Conservation (phyloP, 2,113 vertebrate genomes). For the Podilymbus podiceps region DNA sequence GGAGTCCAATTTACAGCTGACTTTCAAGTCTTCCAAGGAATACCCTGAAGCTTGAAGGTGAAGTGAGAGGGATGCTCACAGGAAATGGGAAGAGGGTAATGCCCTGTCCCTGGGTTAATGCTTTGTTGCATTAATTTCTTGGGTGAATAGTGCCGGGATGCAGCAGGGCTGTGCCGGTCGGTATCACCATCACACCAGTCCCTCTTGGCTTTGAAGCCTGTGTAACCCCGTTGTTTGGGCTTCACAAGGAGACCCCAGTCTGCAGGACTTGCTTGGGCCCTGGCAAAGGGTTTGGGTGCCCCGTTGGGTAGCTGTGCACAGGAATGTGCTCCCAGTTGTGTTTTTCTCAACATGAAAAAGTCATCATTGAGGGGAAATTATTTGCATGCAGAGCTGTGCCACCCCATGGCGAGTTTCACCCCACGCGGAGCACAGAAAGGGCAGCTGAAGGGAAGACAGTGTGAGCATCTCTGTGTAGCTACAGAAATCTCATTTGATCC, state of each 20-base stretch:
- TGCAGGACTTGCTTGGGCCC: neutral
- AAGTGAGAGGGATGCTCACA: neutral
- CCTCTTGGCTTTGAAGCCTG: neutral
- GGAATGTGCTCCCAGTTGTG: neutral
- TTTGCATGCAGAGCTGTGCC: conserved; percentile 4
- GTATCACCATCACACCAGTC: neutral
- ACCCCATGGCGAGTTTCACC: neutral
- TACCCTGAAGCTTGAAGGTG: neutral
- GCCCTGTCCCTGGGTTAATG: neutral
- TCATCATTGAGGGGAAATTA: neutral
- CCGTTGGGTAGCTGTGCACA: accelerated
- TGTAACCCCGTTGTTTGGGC: neutral
- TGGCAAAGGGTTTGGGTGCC: neutral
- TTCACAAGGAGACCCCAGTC: neutral
- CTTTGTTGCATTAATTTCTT: neutral
- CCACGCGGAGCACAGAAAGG: neutral
- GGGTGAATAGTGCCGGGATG: neutral
- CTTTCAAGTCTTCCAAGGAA: neutral
- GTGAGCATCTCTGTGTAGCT: conserved; percentile 46
- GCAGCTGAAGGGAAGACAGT: conserved; percentile 33
- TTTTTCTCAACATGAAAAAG: neutral
- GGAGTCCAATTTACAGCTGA: neutral
- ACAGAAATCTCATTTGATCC: conserved; percentile 62
- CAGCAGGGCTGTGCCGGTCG: accelerated
- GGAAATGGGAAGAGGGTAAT: neutral